Conservation (phyloP, 1,140 invertebrate genomes). For the Doryteuthis pealeii region DNA sequence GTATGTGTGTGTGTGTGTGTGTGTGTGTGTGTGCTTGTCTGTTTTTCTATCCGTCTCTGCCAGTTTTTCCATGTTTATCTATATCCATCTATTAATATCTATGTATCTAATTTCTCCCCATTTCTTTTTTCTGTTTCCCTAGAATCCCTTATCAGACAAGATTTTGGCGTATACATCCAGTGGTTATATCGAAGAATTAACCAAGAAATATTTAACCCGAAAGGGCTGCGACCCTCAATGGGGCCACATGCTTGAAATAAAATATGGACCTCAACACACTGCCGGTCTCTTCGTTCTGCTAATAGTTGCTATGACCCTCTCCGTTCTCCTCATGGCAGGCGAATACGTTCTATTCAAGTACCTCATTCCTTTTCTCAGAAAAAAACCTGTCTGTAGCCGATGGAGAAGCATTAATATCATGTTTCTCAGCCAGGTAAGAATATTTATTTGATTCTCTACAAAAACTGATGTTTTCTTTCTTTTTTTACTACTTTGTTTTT, state of each 20-base stretch:
- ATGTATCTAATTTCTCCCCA: too few relatives aligned
- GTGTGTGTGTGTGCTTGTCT: too few relatives aligned
- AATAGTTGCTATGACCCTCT: neutral
- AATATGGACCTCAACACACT: slow-evolving; percentile 3
- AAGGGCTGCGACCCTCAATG: neutral
- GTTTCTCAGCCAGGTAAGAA: slow-evolving; percentile 10
- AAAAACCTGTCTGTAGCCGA: neutral
- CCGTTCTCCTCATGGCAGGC: neutral
- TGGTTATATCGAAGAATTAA: slow-evolving; percentile 6
- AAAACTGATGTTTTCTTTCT: neutral
- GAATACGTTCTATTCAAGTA: slow-evolving; percentile 8
- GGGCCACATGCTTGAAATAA: neutral
- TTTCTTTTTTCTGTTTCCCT: too few relatives aligned
- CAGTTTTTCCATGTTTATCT: too few relatives aligned
- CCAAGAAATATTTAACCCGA: neutral
- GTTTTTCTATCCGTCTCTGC: too few relatives aligned
- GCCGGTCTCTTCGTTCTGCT: slow-evolving; percentile 7
- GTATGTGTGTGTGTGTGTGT: too few relatives aligned
- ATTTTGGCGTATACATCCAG: slow-evolving; percentile 7
- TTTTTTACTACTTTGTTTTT: neutral
- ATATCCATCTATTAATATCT: too few relatives aligned
- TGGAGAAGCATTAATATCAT: slow-evolving; percentile 8
- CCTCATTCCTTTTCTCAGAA: slow-evolving; percentile 4
- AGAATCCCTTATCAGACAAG: slow-evolving; percentile 9
- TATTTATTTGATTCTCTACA: too few relatives aligned